Percentiles rank a stretch among this genome's conserved stretches.
phyloP scores from a whole-genome alignment of 2,113 vertebrate species.

The Pseudois nayaur region DNA sequence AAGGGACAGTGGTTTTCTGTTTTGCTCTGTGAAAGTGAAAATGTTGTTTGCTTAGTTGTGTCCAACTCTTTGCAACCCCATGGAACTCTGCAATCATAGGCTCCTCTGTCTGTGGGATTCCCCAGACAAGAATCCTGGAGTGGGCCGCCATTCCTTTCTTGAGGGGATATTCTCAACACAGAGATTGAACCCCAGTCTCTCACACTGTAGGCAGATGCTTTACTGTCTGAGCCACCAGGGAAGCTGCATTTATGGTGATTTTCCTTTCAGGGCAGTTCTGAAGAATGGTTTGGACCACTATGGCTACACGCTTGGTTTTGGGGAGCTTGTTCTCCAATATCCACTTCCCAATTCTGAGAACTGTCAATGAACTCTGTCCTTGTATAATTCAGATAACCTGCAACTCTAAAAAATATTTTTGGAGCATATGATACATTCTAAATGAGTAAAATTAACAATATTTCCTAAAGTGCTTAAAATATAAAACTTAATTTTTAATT shows the following conservation, averaged over 20 bases:
- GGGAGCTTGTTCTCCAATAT: not conserved
- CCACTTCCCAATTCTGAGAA: not conserved
- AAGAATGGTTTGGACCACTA: not conserved
- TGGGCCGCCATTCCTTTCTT: not conserved
- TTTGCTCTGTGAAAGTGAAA: not conserved
- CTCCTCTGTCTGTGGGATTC: not conserved
- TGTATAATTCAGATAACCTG: not conserved
- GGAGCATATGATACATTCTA: not conserved
- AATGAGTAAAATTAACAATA: not conserved
- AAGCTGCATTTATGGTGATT: not conserved
- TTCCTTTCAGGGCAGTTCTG: not conserved
- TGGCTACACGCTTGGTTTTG: not conserved
- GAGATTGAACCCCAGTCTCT: not conserved
- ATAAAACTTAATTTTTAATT: not conserved
- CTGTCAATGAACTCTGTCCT: not conserved
- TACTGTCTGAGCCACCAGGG: not conserved
- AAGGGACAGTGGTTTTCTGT: not conserved
- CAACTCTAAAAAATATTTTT: not conserved
- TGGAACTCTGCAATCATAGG: not conserved
- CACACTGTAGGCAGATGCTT: not conserved
- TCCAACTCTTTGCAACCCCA: not conserved
- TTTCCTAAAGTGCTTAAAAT: not conserved
- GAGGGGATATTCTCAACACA: not conserved
- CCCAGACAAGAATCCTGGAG: not conserved
- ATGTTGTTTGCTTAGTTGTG: not conserved